Conservation (phyloP, 2,888 invertebrate genomes). For the Thera obeliscata region DNA sequence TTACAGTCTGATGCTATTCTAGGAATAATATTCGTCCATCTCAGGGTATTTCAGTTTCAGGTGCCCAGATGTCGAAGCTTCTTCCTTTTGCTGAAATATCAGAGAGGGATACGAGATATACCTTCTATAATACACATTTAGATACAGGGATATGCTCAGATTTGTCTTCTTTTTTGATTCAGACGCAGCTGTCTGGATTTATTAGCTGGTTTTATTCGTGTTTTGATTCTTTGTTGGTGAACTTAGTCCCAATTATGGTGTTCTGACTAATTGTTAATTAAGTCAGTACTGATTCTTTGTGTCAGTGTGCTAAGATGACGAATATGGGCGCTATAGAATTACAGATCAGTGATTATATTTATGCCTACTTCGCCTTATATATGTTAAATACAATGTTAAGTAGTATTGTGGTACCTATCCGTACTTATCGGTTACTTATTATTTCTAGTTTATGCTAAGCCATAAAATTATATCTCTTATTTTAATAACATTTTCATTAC, state of each 20-base stretch:
- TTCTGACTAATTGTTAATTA: constrained; percentile 72
- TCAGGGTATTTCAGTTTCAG: constrained; percentile 76
- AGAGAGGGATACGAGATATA: constrained; percentile 29
- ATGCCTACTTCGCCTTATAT: constrained; percentile 39
- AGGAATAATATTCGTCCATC: constrained; percentile 79
- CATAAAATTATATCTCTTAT: no score
- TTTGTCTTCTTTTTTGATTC: constrained; percentile 71
- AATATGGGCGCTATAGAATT: constrained; percentile 43
- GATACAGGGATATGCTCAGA: constrained; percentile 43
- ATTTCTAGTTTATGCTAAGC: no score
- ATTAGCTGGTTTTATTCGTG: constrained; percentile 53
- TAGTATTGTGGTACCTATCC: not conserved
- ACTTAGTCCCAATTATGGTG: constrained; percentile 72
- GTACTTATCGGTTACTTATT: not conserved
- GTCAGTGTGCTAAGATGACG: constrained; percentile 59
- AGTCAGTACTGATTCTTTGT: constrained; percentile 61
- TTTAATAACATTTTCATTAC: no score
- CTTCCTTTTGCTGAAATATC: constrained; percentile 61
- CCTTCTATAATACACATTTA: constrained; percentile 7
- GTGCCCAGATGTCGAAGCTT: constrained; percentile 78
- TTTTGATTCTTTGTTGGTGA: constrained; percentile 57
- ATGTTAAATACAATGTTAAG: constrained; percentile 9
- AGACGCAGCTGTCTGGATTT: constrained; percentile 70
- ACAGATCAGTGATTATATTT: constrained; percentile 25
- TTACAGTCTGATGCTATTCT: constrained; percentile 84